Conservation (phyloP, 1,140 invertebrate genomes). For the Heterodera carotae region DNA sequence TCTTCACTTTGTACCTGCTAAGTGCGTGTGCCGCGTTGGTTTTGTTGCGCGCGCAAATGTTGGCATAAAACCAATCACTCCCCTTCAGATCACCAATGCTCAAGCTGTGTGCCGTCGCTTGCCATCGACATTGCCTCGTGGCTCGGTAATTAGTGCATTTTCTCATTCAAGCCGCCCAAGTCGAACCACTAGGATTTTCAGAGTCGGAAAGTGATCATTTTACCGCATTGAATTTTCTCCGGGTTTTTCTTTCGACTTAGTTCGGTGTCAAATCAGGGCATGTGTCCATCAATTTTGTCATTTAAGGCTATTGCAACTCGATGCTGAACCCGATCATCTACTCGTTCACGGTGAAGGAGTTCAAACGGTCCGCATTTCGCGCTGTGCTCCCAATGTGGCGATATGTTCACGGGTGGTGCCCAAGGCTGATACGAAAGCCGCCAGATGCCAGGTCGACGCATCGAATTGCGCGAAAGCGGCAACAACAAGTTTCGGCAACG, state of each 20-base stretch:
- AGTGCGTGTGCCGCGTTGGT: conserved; percentile 44
- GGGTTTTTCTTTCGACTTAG: too few relatives aligned
- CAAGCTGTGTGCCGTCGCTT: conserved; percentile 59
- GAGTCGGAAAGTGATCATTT: too few relatives aligned
- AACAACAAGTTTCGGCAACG: conserved; percentile 27
- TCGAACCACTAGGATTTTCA: too few relatives aligned
- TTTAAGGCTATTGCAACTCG: conserved; percentile 64
- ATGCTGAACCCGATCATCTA: conserved; percentile 66
- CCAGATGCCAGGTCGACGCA: conserved; percentile 41
- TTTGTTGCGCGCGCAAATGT: conserved; percentile 30
- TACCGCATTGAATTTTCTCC: too few relatives aligned
- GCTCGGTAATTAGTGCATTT: conserved; percentile 46
- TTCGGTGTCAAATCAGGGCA: too few relatives aligned
- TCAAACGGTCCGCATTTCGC: conserved; percentile 62
- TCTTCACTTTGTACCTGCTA: conserved; percentile 68
- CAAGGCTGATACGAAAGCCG: conserved; percentile 44
- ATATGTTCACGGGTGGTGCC: conserved; percentile 41
- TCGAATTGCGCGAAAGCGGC: conserved; percentile 30
- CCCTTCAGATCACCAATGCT: conserved; percentile 58
- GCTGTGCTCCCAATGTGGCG: conserved; percentile 58
- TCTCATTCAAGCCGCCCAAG: background rate
- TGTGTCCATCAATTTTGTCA: too few relatives aligned
- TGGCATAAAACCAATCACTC: conserved; percentile 18
- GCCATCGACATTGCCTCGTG: conserved; percentile 63
- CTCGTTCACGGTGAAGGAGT: conserved; percentile 66